These are phyloP conservation scores for Eurystomus gularis DNA, from an alignment of 2,113 vertebrate genomes.

Conservation along the genomic window DNA sequence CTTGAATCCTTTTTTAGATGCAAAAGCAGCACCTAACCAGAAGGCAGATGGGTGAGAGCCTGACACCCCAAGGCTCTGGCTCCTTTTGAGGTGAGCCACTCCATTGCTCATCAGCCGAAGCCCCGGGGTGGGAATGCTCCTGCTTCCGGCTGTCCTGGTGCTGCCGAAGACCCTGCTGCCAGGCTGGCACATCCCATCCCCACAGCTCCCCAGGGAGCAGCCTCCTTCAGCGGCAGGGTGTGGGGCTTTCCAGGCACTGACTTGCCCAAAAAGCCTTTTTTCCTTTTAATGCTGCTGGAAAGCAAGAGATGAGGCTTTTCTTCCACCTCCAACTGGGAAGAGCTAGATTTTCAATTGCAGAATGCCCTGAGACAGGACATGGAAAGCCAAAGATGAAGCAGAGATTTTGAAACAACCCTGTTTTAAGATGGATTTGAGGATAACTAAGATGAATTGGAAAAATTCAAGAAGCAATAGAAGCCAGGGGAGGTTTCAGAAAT, in stretches of 20 bases:
- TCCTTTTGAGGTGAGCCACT: slow-evolving; percentile 41
- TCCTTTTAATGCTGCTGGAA: not conserved
- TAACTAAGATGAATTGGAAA: not conserved
- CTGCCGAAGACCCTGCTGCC: not conserved
- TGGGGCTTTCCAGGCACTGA: not conserved
- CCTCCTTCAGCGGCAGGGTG: not conserved
- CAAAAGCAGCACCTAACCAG: not conserved
- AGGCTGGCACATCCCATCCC: not conserved
- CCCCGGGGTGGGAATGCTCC: not conserved
- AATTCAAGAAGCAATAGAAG: not conserved
- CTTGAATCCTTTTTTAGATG: not conserved
- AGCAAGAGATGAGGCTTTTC: not conserved
- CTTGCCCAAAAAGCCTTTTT: not conserved
- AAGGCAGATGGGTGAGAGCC: not conserved
- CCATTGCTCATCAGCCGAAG: not conserved
- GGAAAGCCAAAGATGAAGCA: not conserved
- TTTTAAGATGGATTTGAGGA: not conserved
- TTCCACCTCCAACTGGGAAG: not conserved
- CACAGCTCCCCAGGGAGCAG: not conserved
- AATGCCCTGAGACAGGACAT: not conserved
- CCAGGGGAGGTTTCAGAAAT: not conserved
- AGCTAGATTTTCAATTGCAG: not conserved
- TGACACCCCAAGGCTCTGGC: not conserved
- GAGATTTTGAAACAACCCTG: not conserved
- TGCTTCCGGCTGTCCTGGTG: not conserved